Evolutionary conservation across 2,888 invertebrate species (phyloP).

Genomic region (Parelbella ahira): DNA sequence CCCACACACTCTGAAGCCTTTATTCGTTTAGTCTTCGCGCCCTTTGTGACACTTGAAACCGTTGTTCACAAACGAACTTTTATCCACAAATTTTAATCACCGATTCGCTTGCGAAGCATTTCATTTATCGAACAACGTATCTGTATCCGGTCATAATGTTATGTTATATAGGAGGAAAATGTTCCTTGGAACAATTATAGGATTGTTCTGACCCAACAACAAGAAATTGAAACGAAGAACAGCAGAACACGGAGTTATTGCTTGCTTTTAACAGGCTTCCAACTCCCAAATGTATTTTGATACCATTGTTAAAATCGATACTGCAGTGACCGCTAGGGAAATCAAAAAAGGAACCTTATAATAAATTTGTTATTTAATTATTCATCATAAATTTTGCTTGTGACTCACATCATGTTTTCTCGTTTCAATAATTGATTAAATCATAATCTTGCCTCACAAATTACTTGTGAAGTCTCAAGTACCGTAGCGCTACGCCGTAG

Average conservation of each 20-base stretch:
- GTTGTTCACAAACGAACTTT: conserved; percentile 65
- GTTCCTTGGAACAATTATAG: too few species aligned
- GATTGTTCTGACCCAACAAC: background rate
- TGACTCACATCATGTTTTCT: background rate
- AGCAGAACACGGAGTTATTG: conserved; percentile 8
- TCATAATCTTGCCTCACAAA: background rate
- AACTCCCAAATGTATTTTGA: conserved; percentile 25
- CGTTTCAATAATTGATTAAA: conserved; percentile 5
- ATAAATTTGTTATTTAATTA: conserved; percentile 12
- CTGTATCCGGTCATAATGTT: conserved; percentile 1
- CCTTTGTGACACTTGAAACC: conserved; percentile 77
- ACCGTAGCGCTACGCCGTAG: conserved; percentile 15
- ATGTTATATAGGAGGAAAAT: background rate
- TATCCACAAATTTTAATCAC: conserved; percentile 32
- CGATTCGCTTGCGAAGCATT: conserved; percentile 2
- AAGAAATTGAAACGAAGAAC: background rate
- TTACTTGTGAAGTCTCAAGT: background rate
- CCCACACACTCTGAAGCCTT: conserved; percentile 49
- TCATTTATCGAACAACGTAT: conserved; percentile 7
- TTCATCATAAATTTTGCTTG: conserved; percentile 14
- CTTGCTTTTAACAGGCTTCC: conserved; percentile 17
- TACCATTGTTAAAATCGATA: conserved; percentile 35
- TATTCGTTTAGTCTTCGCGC: conserved; percentile 74
- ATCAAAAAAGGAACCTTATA: conserved; percentile 37
- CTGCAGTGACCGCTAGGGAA: conserved; percentile 35